A percentile compares a stretch with the other conserved stretches of the same genome.
Conservation (phyloP, 2,888 invertebrate species). For the Aromia moschata region DNA sequence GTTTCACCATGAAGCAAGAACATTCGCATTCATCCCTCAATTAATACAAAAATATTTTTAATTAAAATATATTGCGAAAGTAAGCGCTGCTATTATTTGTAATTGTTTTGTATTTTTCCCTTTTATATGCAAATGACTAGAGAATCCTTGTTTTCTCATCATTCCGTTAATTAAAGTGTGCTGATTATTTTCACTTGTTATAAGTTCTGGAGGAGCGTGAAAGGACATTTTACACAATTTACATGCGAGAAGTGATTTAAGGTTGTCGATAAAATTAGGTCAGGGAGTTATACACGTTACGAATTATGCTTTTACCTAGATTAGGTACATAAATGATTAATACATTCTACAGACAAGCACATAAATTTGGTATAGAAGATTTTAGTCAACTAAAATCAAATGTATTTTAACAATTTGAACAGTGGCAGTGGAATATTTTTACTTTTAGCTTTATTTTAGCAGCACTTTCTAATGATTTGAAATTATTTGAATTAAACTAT, state of each 20-base stretch:
- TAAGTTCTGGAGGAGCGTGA: slow-evolving; percentile 10
- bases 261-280: slow-evolving; percentile 21
- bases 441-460: too few relatives aligned
- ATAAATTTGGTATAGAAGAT: too few relatives aligned
- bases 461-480: too few relatives aligned
- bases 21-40: background rate
- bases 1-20: too few relatives aligned
- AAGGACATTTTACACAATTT: slow-evolving; percentile 19
- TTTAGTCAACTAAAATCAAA: too few relatives aligned
- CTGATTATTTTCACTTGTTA: slow-evolving; percentile 13
- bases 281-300: slow-evolving; percentile 14
- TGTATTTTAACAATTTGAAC: too few relatives aligned
- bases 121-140: slow-evolving; percentile 7
- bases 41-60: background rate
- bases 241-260: slow-evolving; percentile 20
- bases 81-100: slow-evolving; percentile 1
- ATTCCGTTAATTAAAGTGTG: background rate
- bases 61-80: slow-evolving; percentile 5
- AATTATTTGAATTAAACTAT: too few relatives aligned
- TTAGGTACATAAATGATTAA: slow-evolving; percentile 16
- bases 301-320: slow-evolving; percentile 21
- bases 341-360: slow-evolving; percentile 5
- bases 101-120: slow-evolving; percentile 5
- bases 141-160: background rate
- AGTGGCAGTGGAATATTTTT: too few relatives aligned